phyloP scores from a whole-genome alignment of 2,797 vertebrate genomes.

The Chaetophractus vellerosus region DNA sequence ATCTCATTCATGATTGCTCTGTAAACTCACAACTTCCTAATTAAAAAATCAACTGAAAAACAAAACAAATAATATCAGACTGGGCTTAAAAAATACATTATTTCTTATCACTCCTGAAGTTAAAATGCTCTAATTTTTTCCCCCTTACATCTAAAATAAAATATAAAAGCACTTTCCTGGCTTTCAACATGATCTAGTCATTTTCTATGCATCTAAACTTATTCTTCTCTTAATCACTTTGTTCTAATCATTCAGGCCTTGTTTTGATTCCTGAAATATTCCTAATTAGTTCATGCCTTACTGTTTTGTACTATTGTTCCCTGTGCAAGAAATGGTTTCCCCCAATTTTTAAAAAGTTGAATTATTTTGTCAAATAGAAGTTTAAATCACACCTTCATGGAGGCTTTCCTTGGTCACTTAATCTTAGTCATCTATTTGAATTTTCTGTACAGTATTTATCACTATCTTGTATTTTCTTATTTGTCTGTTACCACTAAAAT shows the following conservation, averaged over 20 bases:
- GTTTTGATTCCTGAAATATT: background rate
- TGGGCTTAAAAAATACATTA: background rate
- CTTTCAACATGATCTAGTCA: background rate
- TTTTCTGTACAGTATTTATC: background rate
- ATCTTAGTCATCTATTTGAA: constrained; percentile 46
- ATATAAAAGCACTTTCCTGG: background rate
- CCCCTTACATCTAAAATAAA: constrained; percentile 13
- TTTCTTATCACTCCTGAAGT: background rate
- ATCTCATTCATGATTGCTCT: too few relatives aligned
- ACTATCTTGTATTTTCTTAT: constrained; percentile 2
- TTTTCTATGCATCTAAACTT: background rate
- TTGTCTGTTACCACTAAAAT: constrained; percentile 13
- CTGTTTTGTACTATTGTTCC: background rate
- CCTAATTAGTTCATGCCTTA: constrained; percentile 9
- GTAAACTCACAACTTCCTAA: too few relatives aligned
- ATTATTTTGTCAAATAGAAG: constrained; percentile 1
- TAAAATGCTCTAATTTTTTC: background rate
- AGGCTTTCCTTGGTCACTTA: background rate
- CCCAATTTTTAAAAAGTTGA: constrained; percentile 6
- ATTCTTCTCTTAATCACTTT: background rate
- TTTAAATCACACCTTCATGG: background rate
- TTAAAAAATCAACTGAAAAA: too few relatives aligned
- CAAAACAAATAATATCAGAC: background rate
- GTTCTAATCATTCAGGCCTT: background rate
- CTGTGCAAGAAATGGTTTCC: constrained; percentile 11